These are phyloP conservation scores for Napeogenes inachia DNA, from an alignment of 2,888 invertebrate species.

Conservation along the genomic window DNA sequence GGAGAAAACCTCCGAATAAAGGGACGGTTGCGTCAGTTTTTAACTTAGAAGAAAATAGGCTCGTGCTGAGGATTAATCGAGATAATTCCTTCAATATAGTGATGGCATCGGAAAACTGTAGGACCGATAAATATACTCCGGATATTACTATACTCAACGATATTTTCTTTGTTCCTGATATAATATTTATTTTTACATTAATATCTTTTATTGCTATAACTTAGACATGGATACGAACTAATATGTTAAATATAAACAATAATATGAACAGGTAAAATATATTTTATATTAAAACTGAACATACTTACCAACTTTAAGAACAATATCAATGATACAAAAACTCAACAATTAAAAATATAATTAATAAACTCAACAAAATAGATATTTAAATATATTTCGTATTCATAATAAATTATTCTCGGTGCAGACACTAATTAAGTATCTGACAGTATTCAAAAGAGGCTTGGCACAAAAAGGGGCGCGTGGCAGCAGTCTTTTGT, in stretches of 20 bases:
- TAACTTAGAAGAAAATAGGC: constrained; percentile 55
- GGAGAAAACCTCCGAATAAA: constrained; percentile 57
- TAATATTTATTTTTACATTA: constrained; percentile 16
- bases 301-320: too few species aligned
- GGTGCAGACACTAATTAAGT: constrained; percentile 20
- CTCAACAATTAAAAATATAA: background rate
- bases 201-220: background rate
- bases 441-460: constrained; percentile 34
- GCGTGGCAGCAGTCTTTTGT: constrained; percentile 41
- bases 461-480: constrained; percentile 43
- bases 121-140: constrained; percentile 14
- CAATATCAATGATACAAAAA: too few species aligned
- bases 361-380: background rate
- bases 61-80: constrained; percentile 47
- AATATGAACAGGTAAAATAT: background rate
- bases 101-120: constrained; percentile 11
- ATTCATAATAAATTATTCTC: constrained; percentile 20
- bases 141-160: constrained; percentile 21
- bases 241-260: background rate
- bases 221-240: background rate
- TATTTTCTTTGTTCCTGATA: constrained; percentile 17
- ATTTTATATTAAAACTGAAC: too few species aligned
- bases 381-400: constrained; percentile 4
- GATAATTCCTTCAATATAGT: constrained; percentile 46
- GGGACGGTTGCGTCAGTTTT: constrained; percentile 57